Base-by-base conservation (phyloP, 1,140 invertebrate genomes). In the Zelostemma sp. region DNA sequence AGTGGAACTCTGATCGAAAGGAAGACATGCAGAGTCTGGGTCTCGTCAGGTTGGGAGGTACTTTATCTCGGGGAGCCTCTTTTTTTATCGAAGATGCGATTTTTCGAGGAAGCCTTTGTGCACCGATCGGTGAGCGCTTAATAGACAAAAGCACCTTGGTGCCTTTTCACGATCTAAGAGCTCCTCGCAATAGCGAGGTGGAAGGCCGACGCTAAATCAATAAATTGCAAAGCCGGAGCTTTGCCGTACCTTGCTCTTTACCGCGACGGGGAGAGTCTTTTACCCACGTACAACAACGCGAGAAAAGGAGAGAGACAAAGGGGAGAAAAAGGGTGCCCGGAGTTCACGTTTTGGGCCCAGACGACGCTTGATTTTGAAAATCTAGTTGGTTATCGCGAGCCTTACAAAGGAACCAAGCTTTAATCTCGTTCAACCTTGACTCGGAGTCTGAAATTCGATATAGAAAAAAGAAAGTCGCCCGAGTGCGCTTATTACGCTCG, bases 151-250 rank as follows among this genome's bases (percentile, higher is more conserved):
- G 67, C 50, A 51, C 17, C 50, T 50, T 43, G 45, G 41, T 38
- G 60, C 46, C 50, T 63, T 68, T 63, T 63, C 55, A 63, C 33
- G 55, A 68, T 59, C 59, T 55, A 19, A 48, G 31, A 49, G 53
- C 17, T 50, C 12, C 17, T 50, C 12, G 28, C 8, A 28, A 17
- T 1, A 6, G 28, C 35, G 11, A 47, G 49, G 54, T 14, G 54
- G 19, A 60, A 48, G 41, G 60, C 41, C 54, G 58, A 17, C 54
- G 45, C 62, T 66, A 69, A 73, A 68, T 73, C 71, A 73, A 73
- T 73, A 69, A 73, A 66, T 73, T 66, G 62, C 66, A 55, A 68
- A 68, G 70, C 70, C 65, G 57, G 66, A 72, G 64, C 62, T 14
- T 59, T 63, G 50, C 59, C 55, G 63, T 58, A 62, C 43, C 63